Evolutionary conservation across 2,888 invertebrate species (phyloP).

Genomic region (Stenoptilia bipunctidactyla): DNA sequence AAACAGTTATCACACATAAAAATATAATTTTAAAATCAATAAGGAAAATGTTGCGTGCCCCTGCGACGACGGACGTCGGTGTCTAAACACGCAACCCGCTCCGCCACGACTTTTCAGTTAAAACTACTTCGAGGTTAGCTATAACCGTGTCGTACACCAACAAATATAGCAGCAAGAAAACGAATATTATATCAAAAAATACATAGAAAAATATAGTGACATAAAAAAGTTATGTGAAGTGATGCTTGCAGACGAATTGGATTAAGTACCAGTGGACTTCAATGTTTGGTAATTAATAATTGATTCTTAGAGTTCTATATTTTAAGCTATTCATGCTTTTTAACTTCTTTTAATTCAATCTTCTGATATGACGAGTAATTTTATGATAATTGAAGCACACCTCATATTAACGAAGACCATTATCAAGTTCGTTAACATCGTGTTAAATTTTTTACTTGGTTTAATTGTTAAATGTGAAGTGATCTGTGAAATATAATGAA

Average conservation of each 20-base stretch:
- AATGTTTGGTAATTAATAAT: background rate
- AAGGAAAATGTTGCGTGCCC: slow-evolving; percentile 35
- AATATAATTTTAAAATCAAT: background rate
- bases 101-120: slow-evolving; percentile 57
- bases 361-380: too few species aligned
- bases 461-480: too few species aligned
- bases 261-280: background rate
- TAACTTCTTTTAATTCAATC: too few species aligned
- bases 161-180: slow-evolving; percentile 16
- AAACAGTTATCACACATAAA: background rate
- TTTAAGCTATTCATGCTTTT: too few species aligned
- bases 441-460: too few species aligned
- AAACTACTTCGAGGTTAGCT: slow-evolving; percentile 42
- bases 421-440: too few species aligned
- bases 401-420: too few species aligned
- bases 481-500: too few species aligned
- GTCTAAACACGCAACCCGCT: slow-evolving; percentile 55
- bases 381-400: too few species aligned
- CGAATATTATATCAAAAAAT: background rate
- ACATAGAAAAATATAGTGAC: too few species aligned
- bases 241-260: background rate
- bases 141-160: slow-evolving; percentile 33
- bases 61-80: slow-evolving; percentile 45
- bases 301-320: too few species aligned
- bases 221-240: slow-evolving; percentile 1